Base-by-base conservation (phyloP, 2,888 invertebrate species). In the Campoletis raptor region DNA sequence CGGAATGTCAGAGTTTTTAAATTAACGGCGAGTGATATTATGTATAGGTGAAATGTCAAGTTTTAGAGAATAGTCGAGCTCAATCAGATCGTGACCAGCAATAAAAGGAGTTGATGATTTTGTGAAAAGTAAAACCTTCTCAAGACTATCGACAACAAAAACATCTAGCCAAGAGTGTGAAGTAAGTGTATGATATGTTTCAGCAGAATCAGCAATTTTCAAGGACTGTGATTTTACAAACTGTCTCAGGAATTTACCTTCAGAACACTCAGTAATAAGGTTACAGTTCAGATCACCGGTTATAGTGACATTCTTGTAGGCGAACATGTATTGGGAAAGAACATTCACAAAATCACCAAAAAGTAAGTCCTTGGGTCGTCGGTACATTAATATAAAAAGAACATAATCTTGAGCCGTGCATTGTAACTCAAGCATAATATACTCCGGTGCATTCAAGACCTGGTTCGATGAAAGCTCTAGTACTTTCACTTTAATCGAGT, bases 391-490 rank as follows among this genome's bases (percentile, higher is more conserved):
- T 0, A 54, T 5, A 21, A 85, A 45, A 12, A 80, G 21, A 0
- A 80, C 1, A 1, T 66, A 6, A 5, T 48, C 52, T 0, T 9
- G 6, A 0, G 21, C 5, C 8, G 21, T 1, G 6, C 12, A n/a
- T 0, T 66, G 24, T 3, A 80, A 52, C 10, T 85, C 76, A 0
- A 85, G 21, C 0, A 74, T 8, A 5, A 85, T 37, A 40, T 64
- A 81, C 64, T 85, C 80, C 0, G 85, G 85, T 4, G 67, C 18
- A 21, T 85, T 85, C 18, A 76, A 42, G 30, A 66, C 48, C 7
- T 2, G 4, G 0, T 48, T 24, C 0, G 64, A 36, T 0, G 80
- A 74, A 2, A 67, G 9, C 0, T 40, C 72, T 0, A 81, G 30
- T 1, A 85, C 48, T 21, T 52, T 72, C 8, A n/a, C 70, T 8